phyloP scores from a whole-genome alignment of 2,797 vertebrate species.

The Argya squamiceps region DNA sequence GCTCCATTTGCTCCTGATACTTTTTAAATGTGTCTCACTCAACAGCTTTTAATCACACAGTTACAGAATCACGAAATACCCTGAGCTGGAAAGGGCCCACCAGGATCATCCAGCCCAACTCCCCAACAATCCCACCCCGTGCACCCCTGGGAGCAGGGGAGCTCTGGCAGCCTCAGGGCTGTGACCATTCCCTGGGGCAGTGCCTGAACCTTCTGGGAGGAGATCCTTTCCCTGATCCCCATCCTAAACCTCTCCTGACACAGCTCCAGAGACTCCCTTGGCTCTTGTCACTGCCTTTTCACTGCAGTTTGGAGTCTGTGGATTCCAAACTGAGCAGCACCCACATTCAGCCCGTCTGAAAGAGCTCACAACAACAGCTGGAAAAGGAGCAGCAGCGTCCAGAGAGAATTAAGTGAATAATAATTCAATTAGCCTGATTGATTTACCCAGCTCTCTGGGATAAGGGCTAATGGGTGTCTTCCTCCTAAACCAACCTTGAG shows the following conservation, averaged over 20 bases:
- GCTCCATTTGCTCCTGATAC: background rate
- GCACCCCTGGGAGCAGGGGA: background rate
- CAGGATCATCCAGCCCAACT: background rate
- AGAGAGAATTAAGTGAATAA: background rate
- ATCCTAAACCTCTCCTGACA: background rate
- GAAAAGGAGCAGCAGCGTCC: background rate
- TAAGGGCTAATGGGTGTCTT: background rate
- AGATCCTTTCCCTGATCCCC: background rate
- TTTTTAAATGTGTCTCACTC: background rate
- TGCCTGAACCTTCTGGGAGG: background rate
- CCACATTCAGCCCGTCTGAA: background rate
- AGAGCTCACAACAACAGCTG: background rate
- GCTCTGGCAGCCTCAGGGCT: background rate
- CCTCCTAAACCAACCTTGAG: background rate
- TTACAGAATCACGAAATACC: background rate
- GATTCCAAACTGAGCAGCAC: background rate
- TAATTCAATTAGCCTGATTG: conserved; percentile 29
- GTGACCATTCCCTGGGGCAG: background rate
- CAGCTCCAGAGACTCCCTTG: background rate
- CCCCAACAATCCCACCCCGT: background rate
- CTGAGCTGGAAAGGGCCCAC: background rate
- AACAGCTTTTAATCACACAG: background rate
- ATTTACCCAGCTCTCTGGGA: background rate
- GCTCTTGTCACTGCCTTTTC: background rate
- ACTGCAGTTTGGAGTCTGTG: background rate